phyloP scores from a whole-genome alignment of 2,797 vertebrate genomes.

The Ataeniobius toweri region DNA sequence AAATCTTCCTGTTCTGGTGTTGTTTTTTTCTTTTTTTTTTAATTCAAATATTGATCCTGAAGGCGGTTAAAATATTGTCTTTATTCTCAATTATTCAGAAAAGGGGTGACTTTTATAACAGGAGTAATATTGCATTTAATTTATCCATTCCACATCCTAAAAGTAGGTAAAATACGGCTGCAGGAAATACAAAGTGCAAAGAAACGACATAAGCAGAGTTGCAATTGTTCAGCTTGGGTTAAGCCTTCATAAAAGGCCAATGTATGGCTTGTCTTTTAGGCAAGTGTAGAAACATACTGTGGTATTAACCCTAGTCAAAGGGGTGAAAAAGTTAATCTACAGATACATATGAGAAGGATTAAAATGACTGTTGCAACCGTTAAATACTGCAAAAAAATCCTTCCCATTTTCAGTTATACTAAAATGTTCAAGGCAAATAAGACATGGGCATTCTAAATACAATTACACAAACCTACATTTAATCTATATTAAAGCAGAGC shows the following conservation, averaged over 20 bases:
- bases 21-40: not conserved
- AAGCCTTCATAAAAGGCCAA: not conserved
- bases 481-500: not conserved
- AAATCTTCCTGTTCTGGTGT: not conserved
- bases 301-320: not conserved
- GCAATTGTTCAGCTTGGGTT: not conserved
- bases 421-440: not conserved
- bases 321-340: not conserved
- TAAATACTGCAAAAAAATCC: not conserved
- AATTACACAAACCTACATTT: not conserved
- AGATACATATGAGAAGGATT: not conserved
- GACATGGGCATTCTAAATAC: not conserved
- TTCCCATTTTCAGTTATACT: not conserved
- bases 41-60: not conserved
- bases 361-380: not conserved
- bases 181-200: slow-evolving; percentile 58
- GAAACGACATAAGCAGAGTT: slow-evolving; percentile 11
- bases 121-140: slow-evolving; percentile 35
- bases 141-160: slow-evolving; percentile 33
- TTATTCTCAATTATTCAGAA: slow-evolving; percentile 45
- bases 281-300: not conserved
- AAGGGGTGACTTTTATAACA: slow-evolving; percentile 3
- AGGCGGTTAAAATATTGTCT: slow-evolving; percentile 6
- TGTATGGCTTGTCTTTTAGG: slow-evolving; percentile 18
- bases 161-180: slow-evolving; percentile 38